These are phyloP conservation scores for Ischnus inquisitorius DNA, from an alignment of 2,888 invertebrate genomes.

Conservation along the genomic window DNA sequence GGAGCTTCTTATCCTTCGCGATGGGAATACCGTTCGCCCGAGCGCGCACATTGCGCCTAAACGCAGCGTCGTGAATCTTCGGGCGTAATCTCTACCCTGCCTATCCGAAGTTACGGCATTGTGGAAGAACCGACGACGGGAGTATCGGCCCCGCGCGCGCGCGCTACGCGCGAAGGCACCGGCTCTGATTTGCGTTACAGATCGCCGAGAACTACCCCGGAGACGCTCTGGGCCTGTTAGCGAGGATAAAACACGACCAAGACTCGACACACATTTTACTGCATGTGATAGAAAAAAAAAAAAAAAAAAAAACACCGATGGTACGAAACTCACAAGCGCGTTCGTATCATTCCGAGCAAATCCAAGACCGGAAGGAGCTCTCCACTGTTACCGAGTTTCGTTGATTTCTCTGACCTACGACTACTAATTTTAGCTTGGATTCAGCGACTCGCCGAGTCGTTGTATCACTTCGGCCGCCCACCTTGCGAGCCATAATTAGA, in stretches of 20 bases:
- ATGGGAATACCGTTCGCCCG: conserved; percentile 26
- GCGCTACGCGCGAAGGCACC: conserved; percentile 37
- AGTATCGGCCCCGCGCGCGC: background rate
- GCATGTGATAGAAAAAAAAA: conserved; percentile 9
- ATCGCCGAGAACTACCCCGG: conserved; percentile 5
- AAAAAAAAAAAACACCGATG: no score
- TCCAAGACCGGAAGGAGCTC: conserved; percentile 24
- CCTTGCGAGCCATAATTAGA: conserved; percentile 45
- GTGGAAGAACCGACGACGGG: conserved; percentile 3
- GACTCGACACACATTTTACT: conserved; percentile 20
- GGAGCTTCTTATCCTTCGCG: conserved; percentile 40
- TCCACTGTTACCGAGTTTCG: conserved; percentile 40
- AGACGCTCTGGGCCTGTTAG: conserved; percentile 45
- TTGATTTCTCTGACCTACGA: conserved; percentile 48
- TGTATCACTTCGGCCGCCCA: conserved; percentile 36
- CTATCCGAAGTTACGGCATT: conserved; percentile 47
- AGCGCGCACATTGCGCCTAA: conserved; percentile 22
- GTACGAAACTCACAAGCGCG: background rate
- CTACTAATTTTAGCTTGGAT: conserved; percentile 59
- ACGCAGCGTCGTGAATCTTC: conserved; percentile 53
- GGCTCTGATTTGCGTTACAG: conserved; percentile 52
- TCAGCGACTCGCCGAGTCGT: conserved; percentile 48
- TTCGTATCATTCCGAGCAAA: conserved; percentile 49
- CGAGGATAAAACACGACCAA: conserved; percentile 26
- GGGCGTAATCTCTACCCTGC: conserved; percentile 49